Evolutionary conservation across 2,797 vertebrate genomes (phyloP).

Genomic region (Emys orbicularis): DNA sequence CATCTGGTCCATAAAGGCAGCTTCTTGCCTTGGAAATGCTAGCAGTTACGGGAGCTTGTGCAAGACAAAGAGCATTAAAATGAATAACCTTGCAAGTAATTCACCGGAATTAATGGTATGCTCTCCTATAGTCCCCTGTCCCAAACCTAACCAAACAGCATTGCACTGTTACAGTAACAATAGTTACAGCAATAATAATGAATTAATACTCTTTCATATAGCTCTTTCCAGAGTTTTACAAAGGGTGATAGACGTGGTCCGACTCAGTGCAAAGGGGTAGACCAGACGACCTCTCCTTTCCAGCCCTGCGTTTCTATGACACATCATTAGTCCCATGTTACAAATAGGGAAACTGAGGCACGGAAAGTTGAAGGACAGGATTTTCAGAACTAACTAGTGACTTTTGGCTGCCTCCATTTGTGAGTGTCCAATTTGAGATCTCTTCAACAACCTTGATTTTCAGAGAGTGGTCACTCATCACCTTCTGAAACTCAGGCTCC

Average conservation of each 20-base stretch:
- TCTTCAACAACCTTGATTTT: neutral
- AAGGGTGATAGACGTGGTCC: neutral
- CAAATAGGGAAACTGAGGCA: neutral
- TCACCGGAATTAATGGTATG: neutral
- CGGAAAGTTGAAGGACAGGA: neutral
- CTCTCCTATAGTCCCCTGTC: neutral
- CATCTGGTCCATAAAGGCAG: slow-evolving; percentile 18
- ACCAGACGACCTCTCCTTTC: neutral
- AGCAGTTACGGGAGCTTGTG: neutral
- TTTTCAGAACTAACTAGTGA: neutral
- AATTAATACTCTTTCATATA: neutral
- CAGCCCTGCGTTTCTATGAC: neutral
- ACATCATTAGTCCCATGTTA: neutral
- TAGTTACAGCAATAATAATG: neutral
- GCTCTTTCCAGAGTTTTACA: neutral
- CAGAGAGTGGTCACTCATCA: neutral
- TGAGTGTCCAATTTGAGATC: neutral
- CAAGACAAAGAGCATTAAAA: neutral
- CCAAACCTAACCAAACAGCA: neutral
- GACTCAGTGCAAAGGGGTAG: neutral
- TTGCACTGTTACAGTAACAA: slow-evolving; percentile 26
- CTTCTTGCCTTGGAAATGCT: slow-evolving; percentile 8
- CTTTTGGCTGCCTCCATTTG: neutral
- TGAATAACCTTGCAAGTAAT: slow-evolving; percentile 24
- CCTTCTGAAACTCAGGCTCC: neutral